Percentiles rank a stretch among this genome's conserved stretches.
These are phyloP conservation scores for Octopus sinensis DNA, from an alignment of 1,140 invertebrate genomes.

Conservation along the genomic window DNA sequence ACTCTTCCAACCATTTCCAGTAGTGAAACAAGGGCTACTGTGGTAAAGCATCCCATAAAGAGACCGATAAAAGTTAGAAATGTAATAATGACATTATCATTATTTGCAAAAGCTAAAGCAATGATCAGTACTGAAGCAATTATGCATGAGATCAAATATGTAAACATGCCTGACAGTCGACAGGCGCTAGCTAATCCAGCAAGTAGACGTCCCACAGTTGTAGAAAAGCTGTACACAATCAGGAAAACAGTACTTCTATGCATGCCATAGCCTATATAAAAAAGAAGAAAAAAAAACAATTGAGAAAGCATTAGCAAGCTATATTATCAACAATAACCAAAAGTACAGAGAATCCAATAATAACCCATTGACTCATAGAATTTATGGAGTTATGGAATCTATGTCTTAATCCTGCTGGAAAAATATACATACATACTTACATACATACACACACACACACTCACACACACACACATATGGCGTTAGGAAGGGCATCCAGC, in stretches of 20 bases:
- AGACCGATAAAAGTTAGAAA: neutral
- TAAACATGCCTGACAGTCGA: neutral
- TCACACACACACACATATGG: neutral
- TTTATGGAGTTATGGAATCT: neutral
- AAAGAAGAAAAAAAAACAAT: neutral
- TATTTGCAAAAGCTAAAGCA: neutral
- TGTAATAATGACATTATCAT: neutral
- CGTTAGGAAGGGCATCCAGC: too few relatives aligned
- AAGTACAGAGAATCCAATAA: neutral
- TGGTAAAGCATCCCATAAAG: neutral
- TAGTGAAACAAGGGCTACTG: neutral
- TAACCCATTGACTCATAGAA: neutral
- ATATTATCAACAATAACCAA: neutral
- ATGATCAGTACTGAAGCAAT: neutral
- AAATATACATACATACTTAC: neutral
- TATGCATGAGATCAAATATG: neutral
- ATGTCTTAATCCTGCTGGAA: neutral
- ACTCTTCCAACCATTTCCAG: neutral
- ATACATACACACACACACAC: neutral
- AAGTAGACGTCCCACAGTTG: neutral
- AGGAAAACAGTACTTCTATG: neutral
- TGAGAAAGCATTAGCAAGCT: neutral
- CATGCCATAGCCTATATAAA: neutral
- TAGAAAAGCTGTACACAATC: neutral
- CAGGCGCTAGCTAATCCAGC: neutral